These are phyloP conservation scores for Cataglyphis albicans DNA, from an alignment of 2,888 invertebrate species.

Conservation along the genomic window DNA sequence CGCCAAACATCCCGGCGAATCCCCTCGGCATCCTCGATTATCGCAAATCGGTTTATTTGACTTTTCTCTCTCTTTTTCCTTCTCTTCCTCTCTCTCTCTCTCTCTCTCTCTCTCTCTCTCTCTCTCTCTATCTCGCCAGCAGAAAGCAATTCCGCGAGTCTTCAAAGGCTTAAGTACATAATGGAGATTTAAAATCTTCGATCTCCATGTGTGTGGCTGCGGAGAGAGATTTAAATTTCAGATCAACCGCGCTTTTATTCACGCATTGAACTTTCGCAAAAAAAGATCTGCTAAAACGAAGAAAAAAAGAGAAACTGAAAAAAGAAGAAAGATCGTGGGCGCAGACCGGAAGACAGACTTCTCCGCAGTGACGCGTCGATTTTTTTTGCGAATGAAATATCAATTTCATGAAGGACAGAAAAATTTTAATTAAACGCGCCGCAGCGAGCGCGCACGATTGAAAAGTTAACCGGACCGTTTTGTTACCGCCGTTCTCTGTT, in stretches of 20 bases:
- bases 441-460: slow-evolving; percentile 21
- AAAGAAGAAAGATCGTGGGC: not conserved
- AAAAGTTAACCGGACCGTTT: slow-evolving; percentile 33
- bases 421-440: slow-evolving; percentile 50
- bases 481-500: not conserved
- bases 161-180: slow-evolving; percentile 32
- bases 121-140: not conserved
- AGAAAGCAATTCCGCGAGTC: slow-evolving; percentile 23
- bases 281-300: not conserved
- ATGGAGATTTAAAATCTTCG: slow-evolving; percentile 41
- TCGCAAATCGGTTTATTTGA: not conserved
- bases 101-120: not conserved
- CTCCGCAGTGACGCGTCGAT: slow-evolving; percentile 28
- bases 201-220: not conserved
- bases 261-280: slow-evolving; percentile 29
- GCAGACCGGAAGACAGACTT: not conserved
- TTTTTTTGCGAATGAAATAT: slow-evolving; percentile 36
- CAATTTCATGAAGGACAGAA: slow-evolving; percentile 38
- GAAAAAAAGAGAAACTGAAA: not conserved
- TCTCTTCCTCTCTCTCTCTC: not conserved
- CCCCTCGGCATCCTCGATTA: slow-evolving; percentile 17
- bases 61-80: not conserved
- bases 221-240: slow-evolving; percentile 46
- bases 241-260: slow-evolving; percentile 38
- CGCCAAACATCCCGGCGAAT: slow-evolving; percentile 14